Conservation (phyloP, 2,797 vertebrate genomes). For the Scolopax bukidnonensis region DNA sequence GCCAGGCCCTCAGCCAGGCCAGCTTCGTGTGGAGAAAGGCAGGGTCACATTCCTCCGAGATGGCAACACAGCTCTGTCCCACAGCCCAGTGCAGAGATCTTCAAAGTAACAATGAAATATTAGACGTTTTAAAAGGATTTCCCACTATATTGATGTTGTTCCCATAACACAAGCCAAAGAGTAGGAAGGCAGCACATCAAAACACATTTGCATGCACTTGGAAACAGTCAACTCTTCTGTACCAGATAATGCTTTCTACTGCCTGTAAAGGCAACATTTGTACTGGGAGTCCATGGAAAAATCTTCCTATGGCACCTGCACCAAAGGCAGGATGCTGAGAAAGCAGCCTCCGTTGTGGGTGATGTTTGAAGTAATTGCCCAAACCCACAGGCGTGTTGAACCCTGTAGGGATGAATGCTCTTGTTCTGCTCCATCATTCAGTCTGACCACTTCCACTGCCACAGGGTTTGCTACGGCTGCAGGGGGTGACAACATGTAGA, state of each 20-base stretch:
- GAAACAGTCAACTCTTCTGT: background rate
- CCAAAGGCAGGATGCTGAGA: background rate
- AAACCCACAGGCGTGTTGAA: background rate
- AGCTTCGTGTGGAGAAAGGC: background rate
- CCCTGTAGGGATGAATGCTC: background rate
- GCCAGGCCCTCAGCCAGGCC: conserved; percentile 3
- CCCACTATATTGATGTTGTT: conserved; percentile 56
- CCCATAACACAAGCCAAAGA: conserved; percentile 51
- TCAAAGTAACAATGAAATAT: conserved; percentile 67
- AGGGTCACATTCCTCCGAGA: conserved; percentile 1
- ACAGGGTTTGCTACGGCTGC: background rate
- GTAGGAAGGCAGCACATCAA: conserved; percentile 64
- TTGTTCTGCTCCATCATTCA: background rate
- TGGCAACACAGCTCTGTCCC: conserved; percentile 21
- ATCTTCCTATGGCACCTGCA: background rate
- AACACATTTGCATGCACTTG: conserved; percentile 23
- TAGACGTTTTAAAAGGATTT: conserved; percentile 66
- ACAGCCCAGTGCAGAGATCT: background rate
- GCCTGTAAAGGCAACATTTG: background rate
- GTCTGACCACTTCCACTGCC: background rate
- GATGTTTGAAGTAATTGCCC: background rate
- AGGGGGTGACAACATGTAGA: background rate
- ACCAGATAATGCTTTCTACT: background rate
- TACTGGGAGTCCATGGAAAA: background rate
- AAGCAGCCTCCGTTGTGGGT: background rate